Conservation (phyloP, 2,888 invertebrate species). For the Pasiphila rectangulata region DNA sequence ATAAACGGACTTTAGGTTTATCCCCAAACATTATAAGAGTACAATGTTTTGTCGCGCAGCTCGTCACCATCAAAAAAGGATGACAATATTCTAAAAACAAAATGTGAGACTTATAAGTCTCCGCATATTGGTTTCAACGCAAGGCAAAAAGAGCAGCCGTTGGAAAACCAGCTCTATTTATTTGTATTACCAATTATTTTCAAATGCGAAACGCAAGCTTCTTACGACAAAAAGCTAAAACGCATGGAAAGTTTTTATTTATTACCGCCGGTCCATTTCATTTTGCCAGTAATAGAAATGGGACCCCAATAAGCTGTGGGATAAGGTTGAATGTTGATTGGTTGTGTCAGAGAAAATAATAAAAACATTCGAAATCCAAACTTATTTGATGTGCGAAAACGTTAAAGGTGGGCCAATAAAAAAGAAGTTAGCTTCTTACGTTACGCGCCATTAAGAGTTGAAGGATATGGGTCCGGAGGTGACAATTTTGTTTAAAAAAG, state of each 20-base stretch:
- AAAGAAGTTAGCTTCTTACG: conserved; percentile 78
- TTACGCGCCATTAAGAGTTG: conserved; percentile 69
- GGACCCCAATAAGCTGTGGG: neutral
- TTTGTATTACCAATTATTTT: conserved; percentile 6
- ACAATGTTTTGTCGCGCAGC: conserved; percentile 60
- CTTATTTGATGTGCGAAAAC: conserved; percentile 69
- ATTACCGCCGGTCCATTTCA: conserved; percentile 53
- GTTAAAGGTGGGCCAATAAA: conserved; percentile 78
- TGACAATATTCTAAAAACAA: conserved; percentile 63
- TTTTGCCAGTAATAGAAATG: conserved; percentile 18
- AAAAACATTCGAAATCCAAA: conserved; percentile 75
- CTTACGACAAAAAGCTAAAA: conserved; percentile 2
- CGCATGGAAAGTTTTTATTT: conserved; percentile 63
- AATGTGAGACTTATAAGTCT: conserved; percentile 59
- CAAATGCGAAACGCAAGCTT: conserved; percentile 1
- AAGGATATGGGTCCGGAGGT: conserved; percentile 56
- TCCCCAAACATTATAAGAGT: conserved; percentile 66
- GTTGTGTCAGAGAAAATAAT: conserved; percentile 43
- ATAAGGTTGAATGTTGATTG: conserved; percentile 36
- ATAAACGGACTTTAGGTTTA: conserved; percentile 69
- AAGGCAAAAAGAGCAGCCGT: conserved; percentile 7
- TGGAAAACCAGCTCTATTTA: conserved; percentile 35
- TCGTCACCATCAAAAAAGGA: conserved; percentile 65
- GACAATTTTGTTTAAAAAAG: conserved; percentile 47
- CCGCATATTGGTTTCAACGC: conserved; percentile 11